These are phyloP conservation scores for Ispidina picta DNA, from an alignment of 2,797 vertebrate species.

Conservation along the genomic window DNA sequence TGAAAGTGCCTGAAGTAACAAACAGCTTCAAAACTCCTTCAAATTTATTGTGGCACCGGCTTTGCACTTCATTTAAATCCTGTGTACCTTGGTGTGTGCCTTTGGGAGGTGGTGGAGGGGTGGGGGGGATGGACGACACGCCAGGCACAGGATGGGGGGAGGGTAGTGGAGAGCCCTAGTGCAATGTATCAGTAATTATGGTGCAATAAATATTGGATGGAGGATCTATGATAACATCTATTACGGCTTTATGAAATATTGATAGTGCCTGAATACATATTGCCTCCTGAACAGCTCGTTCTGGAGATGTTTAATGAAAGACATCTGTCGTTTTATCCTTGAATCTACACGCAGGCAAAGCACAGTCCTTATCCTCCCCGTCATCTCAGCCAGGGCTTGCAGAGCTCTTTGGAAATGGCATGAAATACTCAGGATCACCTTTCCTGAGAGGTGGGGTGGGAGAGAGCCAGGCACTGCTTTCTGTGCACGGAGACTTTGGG, in stretches of 20 bases:
- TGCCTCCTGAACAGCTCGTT: constrained; percentile 69
- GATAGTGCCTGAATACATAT: constrained; percentile 68
- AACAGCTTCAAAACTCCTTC: constrained; percentile 43
- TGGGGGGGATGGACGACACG: too few relatives aligned
- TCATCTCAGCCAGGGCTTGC: neutral
- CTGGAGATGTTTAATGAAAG: constrained; percentile 73
- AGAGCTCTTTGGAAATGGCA: neutral
- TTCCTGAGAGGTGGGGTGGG: neutral
- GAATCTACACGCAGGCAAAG: constrained; percentile 33
- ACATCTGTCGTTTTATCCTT: constrained; percentile 69
- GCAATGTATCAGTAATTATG: constrained; percentile 40
- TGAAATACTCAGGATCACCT: neutral
- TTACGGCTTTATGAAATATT: constrained; percentile 73
- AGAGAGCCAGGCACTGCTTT: neutral
- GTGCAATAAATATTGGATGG: constrained; percentile 67
- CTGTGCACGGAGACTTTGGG: neutral
- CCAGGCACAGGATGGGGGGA: neutral
- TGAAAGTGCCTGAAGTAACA: constrained; percentile 52
- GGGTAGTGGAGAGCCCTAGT: neutral
- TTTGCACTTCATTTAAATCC: constrained; percentile 3
- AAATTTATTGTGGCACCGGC: constrained; percentile 2
- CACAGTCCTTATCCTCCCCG: neutral
- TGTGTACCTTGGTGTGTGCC: neutral
- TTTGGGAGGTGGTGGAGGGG: neutral
- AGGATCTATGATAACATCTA: constrained; percentile 72